Evolutionary conservation across 1,140 invertebrate genomes (phyloP), one percentile per base, ranked within the genome.

Genomic region (Sinonovacula constricta): DNA sequence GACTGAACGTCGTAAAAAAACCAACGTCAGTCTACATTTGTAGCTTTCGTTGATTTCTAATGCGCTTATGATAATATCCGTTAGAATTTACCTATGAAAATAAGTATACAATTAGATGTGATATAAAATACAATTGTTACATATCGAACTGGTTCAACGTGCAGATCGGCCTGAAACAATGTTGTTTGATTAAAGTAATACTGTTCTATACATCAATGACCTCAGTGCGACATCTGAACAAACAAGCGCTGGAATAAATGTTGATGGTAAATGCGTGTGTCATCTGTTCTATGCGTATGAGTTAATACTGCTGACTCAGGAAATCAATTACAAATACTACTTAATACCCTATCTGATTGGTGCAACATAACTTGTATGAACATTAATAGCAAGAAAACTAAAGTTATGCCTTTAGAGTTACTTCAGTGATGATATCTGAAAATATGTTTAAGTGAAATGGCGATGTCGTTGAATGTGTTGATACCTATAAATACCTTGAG

Each of bases 41-140:
- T 39, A 2, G 33, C 31, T 26, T 77, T n/a, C 33, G 49, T 77
- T 3, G 65, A 77, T 62, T 77, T 68, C 31, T 30, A 10, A 15
- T 57, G 59, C 22, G 74, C 74, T 10, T 68, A 66, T 51, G 74
- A 77, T 15, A n/a, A 31, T 1, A 65, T 65, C 5, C 28, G 49
- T 12, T 14, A 33, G 15, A 24, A 45, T 24, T 18, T 24, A 4
- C 62, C 49, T 36, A 39, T 28, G 33, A 7, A 39, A n/a, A 36
- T 24, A 65, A 65, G n/a, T 28, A 39, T 39, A 26, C 3, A 18
- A 39, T 65, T 28, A 14, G 34, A 24, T 65, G 34, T 28, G 62
- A 33, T 12, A 39, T 65, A 18, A 65, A 65, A 39, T 26, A 39
- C 12, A 65, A 65, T 45, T n/a, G 49, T 45, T 65, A 10, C 14